Evolutionary conservation across 2,888 invertebrate genomes (phyloP).

Genomic region (Drosophila vallismaia): DNA sequence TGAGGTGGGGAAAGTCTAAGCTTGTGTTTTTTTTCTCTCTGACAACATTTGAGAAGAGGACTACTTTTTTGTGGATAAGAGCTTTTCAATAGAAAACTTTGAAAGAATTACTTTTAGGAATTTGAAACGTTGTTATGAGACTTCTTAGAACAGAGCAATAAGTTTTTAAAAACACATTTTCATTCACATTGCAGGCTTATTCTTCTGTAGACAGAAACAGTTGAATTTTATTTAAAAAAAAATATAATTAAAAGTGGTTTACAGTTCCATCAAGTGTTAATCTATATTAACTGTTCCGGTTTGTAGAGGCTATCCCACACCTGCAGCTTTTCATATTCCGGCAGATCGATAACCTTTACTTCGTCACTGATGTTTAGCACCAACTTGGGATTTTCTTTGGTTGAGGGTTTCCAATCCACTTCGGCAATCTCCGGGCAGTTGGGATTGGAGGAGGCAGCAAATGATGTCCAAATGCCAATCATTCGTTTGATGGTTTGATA

Average conservation of each 20-base stretch:
- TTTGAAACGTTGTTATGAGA: no score
- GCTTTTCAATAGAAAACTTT: not conserved
- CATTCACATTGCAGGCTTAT: not conserved
- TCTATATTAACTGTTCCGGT: conserved; percentile 45
- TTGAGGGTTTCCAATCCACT: conserved; percentile 61
- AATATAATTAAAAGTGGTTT: not conserved
- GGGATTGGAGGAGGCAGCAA: conserved; percentile 76
- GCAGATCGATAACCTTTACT: conserved; percentile 67
- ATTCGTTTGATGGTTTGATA: conserved; percentile 75
- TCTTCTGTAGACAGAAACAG: no score
- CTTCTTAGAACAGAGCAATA: no score
- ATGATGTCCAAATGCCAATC: conserved; percentile 76
- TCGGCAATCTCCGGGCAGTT: conserved; percentile 65
- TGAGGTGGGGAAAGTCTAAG: not conserved
- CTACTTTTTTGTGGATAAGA: not conserved
- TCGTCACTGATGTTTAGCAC: conserved; percentile 76
- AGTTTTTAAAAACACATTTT: no score
- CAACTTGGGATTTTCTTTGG: conserved; percentile 46
- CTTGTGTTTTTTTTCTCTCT: not conserved
- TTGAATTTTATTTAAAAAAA: not conserved
- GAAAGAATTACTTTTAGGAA: not conserved
- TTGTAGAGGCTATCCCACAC: conserved; percentile 75
- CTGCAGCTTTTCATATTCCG: conserved; percentile 69
- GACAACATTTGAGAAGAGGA: not conserved
- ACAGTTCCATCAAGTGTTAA: not conserved